A percentile compares a stretch with the other conserved stretches of the same genome.
These are phyloP conservation scores for Synanthedon vespiformis DNA, from an alignment of 2,888 invertebrate genomes.

Conservation along the genomic window DNA sequence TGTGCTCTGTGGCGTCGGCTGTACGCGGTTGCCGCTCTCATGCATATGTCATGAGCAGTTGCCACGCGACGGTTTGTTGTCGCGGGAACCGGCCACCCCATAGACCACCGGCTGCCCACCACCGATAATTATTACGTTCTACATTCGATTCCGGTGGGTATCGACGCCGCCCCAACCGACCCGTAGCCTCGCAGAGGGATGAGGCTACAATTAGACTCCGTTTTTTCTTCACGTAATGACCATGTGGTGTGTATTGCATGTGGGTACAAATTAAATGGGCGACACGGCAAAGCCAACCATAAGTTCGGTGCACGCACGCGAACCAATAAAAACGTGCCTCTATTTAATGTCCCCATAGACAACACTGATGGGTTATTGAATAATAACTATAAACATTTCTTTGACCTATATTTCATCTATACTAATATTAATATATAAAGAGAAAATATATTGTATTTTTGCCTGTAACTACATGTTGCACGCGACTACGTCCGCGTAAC, in stretches of 20 bases:
- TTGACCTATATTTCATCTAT: not conserved
- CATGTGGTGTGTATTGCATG: conserved; percentile 46
- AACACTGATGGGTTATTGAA: conserved; percentile 31
- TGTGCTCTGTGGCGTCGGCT: conserved; percentile 55
- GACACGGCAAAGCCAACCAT: conserved; percentile 51
- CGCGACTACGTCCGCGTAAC: too few relatives aligned
- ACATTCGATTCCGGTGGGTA: conserved; percentile 55
- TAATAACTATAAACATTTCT: conserved; percentile 13
- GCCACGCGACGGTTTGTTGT: conserved; percentile 67
- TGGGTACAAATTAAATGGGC: conserved; percentile 54
- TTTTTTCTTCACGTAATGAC: conserved; percentile 37
- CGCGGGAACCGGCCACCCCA: conserved; percentile 49
- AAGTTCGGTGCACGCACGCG: conserved; percentile 44
- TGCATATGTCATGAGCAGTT: conserved; percentile 71
- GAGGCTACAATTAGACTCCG: conserved; percentile 59
- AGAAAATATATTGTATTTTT: too few relatives aligned
- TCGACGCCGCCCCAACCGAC: conserved; percentile 36
- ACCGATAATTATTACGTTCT: conserved; percentile 61
- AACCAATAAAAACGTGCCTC: conserved; percentile 39
- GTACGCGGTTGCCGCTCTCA: conserved; percentile 40
- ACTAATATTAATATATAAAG: too few relatives aligned
- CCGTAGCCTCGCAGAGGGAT: conserved; percentile 35
- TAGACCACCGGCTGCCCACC: conserved; percentile 30
- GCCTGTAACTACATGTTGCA: too few relatives aligned
- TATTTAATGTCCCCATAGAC: conserved; percentile 36